A percentile compares a stretch with the other conserved stretches of the same genome.
These are phyloP conservation scores for Aramus guarauna DNA, from an alignment of 2,113 vertebrate genomes.

Conservation along the genomic window DNA sequence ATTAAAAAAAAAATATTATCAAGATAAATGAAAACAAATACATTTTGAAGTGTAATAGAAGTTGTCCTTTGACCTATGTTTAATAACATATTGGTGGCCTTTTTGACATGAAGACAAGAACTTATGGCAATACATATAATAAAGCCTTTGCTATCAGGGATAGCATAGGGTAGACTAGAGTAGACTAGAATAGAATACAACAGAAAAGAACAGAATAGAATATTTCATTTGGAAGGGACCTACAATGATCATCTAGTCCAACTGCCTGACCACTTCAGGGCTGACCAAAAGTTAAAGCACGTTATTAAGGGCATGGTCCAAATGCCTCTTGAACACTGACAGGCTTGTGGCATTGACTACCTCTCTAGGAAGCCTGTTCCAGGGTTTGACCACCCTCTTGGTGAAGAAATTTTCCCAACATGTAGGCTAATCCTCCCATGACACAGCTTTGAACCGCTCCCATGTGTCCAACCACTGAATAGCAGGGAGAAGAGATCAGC, in stretches of 20 bases:
- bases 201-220: no score
- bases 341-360: no score
- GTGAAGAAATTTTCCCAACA: not conserved
- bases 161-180: no score
- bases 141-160: not conserved
- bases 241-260: not conserved
- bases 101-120: not conserved
- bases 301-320: not conserved
- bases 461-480: not conserved
- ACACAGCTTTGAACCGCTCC: not conserved
- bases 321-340: not conserved
- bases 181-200: not conserved
- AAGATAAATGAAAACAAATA: not conserved
- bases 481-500: not conserved
- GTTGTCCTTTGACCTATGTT: not conserved
- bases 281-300: not conserved
- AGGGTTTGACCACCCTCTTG: not conserved
- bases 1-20: not conserved
- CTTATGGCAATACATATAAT: not conserved
- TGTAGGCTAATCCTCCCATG: not conserved
- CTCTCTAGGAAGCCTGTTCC: not conserved
- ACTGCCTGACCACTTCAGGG: not conserved
- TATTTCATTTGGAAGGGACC: not conserved
- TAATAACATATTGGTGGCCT: not conserved
- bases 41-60: not conserved